A percentile compares a stretch with the other conserved stretches of the same genome.
Conservation (phyloP, 2,113 vertebrate species). For the Psephotus haematonotus region DNA sequence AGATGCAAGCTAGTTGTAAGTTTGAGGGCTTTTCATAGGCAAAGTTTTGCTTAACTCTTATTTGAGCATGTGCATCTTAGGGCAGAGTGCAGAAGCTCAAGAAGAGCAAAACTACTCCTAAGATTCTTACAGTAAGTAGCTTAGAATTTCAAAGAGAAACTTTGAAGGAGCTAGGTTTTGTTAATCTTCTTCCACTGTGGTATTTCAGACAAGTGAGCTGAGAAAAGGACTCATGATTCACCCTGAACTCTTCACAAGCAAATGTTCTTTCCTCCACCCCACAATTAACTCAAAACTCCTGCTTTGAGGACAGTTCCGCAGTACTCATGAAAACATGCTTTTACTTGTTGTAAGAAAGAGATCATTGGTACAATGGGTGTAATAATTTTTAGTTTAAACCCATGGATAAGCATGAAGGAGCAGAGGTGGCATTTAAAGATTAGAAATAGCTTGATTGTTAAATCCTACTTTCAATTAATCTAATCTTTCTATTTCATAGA, state of each 20-base stretch:
- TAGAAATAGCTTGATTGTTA: not conserved
- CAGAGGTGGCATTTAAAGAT: not conserved
- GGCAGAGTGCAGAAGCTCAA: not conserved
- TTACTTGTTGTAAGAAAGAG: not conserved
- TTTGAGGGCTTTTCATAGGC: not conserved
- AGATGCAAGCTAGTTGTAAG: not conserved
- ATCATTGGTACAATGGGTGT: not conserved
- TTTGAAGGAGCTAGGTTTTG: not conserved
- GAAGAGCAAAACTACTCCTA: not conserved
- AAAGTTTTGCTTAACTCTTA: not conserved
- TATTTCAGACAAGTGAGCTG: not conserved
- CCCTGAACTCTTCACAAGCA: not conserved
- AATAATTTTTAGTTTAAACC: not conserved
- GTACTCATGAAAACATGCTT: not conserved
- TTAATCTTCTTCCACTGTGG: slow-evolving; percentile 14
- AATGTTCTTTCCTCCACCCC: not conserved
- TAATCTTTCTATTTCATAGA: not conserved
- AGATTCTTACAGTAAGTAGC: slow-evolving; percentile 52
- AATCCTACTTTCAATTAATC: not conserved
- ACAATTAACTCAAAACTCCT: not conserved
- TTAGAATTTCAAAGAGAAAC: slow-evolving; percentile 54
- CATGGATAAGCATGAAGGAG: not conserved
- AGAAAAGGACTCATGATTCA: not conserved
- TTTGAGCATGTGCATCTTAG: not conserved
- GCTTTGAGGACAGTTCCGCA: not conserved